Base-by-base conservation (phyloP, 2,797 vertebrate genomes). In the Aythya fuligula region DNA sequence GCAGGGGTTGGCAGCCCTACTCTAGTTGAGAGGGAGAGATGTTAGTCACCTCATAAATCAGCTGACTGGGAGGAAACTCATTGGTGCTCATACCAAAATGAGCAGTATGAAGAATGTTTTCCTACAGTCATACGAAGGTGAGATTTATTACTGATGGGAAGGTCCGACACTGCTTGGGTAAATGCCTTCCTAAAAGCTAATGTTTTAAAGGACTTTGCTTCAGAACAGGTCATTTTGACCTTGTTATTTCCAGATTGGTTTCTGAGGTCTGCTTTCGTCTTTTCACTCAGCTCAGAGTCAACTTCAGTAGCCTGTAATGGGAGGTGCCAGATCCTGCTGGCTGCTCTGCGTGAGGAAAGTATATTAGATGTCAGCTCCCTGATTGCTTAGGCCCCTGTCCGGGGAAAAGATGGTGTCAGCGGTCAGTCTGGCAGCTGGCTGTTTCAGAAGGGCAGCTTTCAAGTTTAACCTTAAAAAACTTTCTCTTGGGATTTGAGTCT, bases 361-460 rank as follows among this genome's bases (percentile, higher is more conserved):
- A 67, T 38, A 19, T 79, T 64, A 91, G 83, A 85, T 83, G 91
- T 93, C 91, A 92, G 67, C 21, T 95, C 57, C 65, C 19, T 87
- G 47, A 54, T n/a, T 82, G 67, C 54, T 93, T 61, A 41, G 60
- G 62, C 21, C 47, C 21, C 15, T 67, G 70, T 71, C 69, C 13
- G 0, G 86, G 92, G 79, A 56, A 90, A 72, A 1, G 0, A 49
- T 1, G 13, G 43, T 60, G 94, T 95, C 89, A 86, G 64, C 58
- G 70, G 93, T 94, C 86, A 94, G 73, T 47, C 73, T 93, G 95
- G 69, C 76, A 95, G 75, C 70, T 94, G 86, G 70, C 71, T 27
- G 1, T 78, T 93, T 93, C 85, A 64, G 93, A 93, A 96, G 65
- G 87, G 77, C 79, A 93, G 25, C 76, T 94, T 90, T 95, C 93